Evolutionary conservation across 2,113 vertebrate species (phyloP).

Genomic region (Phalacrocorax carbo): DNA sequence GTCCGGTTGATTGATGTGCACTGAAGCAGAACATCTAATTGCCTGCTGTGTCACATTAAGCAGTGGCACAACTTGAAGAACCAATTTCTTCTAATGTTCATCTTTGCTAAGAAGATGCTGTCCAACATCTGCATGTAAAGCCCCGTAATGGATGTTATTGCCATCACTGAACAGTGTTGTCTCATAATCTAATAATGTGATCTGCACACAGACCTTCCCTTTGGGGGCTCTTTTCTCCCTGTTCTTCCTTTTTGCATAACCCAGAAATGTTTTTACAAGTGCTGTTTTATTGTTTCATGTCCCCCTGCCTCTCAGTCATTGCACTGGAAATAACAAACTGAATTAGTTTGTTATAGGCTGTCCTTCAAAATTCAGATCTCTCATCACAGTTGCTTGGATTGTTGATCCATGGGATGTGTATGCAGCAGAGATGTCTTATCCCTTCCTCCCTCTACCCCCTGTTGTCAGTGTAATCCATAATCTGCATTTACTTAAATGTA

Average conservation of each 20-base stretch:
- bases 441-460: neutral
- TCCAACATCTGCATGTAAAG: neutral
- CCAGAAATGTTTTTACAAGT: neutral
- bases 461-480: neutral
- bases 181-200: neutral
- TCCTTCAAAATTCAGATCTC: neutral
- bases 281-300: neutral
- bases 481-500: neutral
- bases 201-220: neutral
- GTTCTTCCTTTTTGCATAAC: accelerated
- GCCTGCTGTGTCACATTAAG: neutral
- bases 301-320: neutral
- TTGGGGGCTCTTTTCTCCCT: neutral
- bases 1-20: neutral
- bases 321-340: neutral
- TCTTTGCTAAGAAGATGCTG: neutral
- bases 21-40: neutral
- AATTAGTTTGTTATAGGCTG: neutral
- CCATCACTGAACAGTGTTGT: neutral
- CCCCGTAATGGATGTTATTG: neutral
- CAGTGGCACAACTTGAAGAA: neutral
- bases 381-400: neutral
- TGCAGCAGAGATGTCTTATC: neutral
- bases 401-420: neutral
- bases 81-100: neutral